phyloP scores from a whole-genome alignment of 2,797 vertebrate genomes.

The Rhabdophis nuchalis region DNA sequence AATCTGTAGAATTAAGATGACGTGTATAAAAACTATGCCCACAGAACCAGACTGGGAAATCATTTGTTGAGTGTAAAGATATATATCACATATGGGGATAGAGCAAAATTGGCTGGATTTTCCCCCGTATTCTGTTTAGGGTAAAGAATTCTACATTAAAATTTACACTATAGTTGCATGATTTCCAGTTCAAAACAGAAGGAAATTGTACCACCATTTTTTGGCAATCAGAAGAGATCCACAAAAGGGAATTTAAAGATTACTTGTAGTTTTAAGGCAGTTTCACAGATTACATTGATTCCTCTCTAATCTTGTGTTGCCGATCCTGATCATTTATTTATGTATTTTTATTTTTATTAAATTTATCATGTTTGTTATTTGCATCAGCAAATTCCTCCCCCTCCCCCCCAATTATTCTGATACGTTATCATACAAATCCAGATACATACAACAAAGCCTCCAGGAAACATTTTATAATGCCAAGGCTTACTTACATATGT shows the following conservation, averaged over 20 bases:
- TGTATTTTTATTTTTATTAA: no score
- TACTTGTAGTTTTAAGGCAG: neutral
- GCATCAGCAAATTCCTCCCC: neutral
- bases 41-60: neutral
- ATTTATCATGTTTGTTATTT: neutral
- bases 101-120: neutral
- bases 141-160: neutral
- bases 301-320: neutral
- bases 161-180: neutral
- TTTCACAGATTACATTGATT: neutral
- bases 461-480: neutral
- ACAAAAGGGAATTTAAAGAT: neutral
- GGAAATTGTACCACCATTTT: neutral
- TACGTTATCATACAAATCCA: neutral
- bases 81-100: neutral
- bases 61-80: neutral
- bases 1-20: neutral
- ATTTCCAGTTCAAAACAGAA: neutral
- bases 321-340: neutral
- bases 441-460: neutral
- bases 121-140: neutral
- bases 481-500: neutral
- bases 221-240: neutral
- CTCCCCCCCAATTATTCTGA: neutral
- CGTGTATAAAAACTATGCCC: neutral